phyloP scores from a whole-genome alignment of 2,113 vertebrate genomes.

The Aphelocoma coerulescens region DNA sequence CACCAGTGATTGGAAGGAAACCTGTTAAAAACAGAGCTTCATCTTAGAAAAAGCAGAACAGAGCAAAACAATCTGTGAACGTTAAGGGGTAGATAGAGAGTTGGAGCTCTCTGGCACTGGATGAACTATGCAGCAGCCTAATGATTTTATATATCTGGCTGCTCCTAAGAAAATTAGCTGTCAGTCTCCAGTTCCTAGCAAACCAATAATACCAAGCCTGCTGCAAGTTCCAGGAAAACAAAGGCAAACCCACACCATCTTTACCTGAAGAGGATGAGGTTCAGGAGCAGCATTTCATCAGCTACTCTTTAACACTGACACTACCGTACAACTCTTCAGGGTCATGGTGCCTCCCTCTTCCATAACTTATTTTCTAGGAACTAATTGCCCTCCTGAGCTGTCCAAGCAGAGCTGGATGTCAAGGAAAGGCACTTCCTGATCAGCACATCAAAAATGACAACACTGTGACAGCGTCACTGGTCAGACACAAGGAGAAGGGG shows the following conservation, averaged over 20 bases:
- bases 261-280: neutral
- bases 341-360: neutral
- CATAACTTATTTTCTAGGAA: neutral
- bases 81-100: neutral
- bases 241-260: neutral
- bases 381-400: neutral
- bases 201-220: neutral
- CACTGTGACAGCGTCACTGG: neutral
- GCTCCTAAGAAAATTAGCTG: neutral
- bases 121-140: neutral
- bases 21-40: conserved; percentile 65
- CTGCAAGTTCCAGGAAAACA: neutral
- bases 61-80: neutral
- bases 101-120: neutral
- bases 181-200: neutral
- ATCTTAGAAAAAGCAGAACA: neutral
- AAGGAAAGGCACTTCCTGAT: neutral
- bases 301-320: neutral
- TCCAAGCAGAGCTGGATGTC: neutral
- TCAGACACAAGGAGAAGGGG: neutral
- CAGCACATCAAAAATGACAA: neutral
- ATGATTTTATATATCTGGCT: neutral
- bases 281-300: neutral
- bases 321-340: neutral
- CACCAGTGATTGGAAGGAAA: conserved; percentile 79